phyloP scores from a whole-genome alignment of 2,888 invertebrate genomes.

The Oegoconia quadripuncta region DNA sequence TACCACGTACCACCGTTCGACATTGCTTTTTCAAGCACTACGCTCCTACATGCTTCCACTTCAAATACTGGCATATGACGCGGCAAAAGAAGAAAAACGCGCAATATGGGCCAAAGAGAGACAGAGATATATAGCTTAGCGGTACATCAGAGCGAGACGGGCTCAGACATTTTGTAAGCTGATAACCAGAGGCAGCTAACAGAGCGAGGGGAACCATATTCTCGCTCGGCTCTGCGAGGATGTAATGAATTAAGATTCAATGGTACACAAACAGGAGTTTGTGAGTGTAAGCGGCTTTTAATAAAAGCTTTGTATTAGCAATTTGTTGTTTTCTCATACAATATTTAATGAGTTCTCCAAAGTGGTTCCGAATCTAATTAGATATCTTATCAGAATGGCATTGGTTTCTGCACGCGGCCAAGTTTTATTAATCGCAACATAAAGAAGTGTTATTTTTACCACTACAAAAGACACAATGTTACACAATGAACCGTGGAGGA shows the following conservation, averaged over 20 bases:
- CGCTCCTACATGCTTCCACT: conserved; percentile 38
- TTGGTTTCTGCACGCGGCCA: too few species aligned
- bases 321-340: neutral
- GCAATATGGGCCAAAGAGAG: conserved; percentile 69
- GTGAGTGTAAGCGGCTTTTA: conserved; percentile 48
- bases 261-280: conserved; percentile 53
- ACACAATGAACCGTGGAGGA: conserved; percentile 43
- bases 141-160: conserved; percentile 57
- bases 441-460: conserved; percentile 4
- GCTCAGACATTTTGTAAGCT: conserved; percentile 74
- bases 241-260: conserved; percentile 77
- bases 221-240: conserved; percentile 73
- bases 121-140: conserved; percentile 58
- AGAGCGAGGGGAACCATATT: conserved; percentile 76
- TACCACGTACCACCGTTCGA: conserved; percentile 37
- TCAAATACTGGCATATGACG: conserved; percentile 71
- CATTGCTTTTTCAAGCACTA: conserved; percentile 53
- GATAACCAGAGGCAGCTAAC: conserved; percentile 76
- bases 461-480: conserved; percentile 3
- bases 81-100: conserved; percentile 78
- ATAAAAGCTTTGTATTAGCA: conserved; percentile 40
- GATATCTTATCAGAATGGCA: too few species aligned
- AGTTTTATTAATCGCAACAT: conserved; percentile 2
- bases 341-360: neutral
- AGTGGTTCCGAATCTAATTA: neutral